Base-by-base conservation (phyloP, 53 echinoderm and acorn worm genomes). In the Echinometra lucunter region DNA sequence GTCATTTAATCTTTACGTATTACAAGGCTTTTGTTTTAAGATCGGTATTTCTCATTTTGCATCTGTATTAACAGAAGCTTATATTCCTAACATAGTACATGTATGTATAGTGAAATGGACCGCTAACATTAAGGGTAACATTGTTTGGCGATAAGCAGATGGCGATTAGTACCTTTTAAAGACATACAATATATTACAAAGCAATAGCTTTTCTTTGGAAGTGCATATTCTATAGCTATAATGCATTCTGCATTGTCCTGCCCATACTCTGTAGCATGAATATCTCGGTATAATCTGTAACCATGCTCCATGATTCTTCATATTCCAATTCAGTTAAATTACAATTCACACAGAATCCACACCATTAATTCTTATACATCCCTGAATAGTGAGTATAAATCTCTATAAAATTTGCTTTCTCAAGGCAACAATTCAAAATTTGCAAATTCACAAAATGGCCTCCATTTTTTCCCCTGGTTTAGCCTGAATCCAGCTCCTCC, bases 341-440 rank as follows among this genome's bases (percentile, higher is more conserved):
- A 16, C 74, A 37, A 40, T 0, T 28, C 2, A 11, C n/a, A n/a
- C 13, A 44, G 44, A 44, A 82, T 44, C 45, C 44, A 49, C n/a
- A 47, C 28, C 1, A 53, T 85, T 85, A 27, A 11, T 49, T 0
- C 28, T 85, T 42, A 78, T 75, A 49, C 42, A 49, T 85, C 85
- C 85, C 85, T 85, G 85, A 85, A 85, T 85, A 25, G n/a, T 8
- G 13, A 85, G 85, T 47, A 85, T 47, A 85, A 85, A 85, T 83
- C 47, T 47, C n/a, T 45, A 28, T 25, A 85, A 82, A 30, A 15
- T 49, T n/a, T 85, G 45, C 45, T n/a, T 49, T 85, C 37, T 49
- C 49, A 85, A 85, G 85, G 85, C 85, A 85, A 85, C 12, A 47
- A 27, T 28, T 47, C 28, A 44, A 82, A 44, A 45, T 27, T 82